Evolutionary conservation across 2,113 vertebrate genomes (phyloP), one percentile per base, ranked within the genome.

Genomic region (Maccullochella peelii): DNA sequence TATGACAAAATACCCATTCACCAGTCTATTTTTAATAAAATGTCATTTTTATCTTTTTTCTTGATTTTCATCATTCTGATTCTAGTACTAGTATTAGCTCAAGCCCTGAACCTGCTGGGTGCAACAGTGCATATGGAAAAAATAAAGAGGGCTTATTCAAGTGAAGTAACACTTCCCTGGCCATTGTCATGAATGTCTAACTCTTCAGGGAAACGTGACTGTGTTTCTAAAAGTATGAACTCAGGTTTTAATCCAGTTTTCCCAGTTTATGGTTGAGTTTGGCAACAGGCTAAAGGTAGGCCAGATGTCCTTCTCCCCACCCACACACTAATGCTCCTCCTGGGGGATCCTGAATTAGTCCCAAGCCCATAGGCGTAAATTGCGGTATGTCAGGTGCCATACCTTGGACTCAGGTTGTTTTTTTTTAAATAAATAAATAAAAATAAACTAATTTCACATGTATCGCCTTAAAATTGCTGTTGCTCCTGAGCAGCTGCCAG

Each of bases 41-140:
- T 25, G 16, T 20, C 14, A 8, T 47, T 27, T 67, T 68, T 10
- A 30, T 27, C 18, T 68, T 30, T 38, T 47, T 58, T 61, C 2
- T 9, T 68, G 3, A 15, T 67, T 47, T 57, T 42, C 6, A 27
- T 57, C 50, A n/a, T 47, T 66, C 27, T 30, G 30, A 30, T 33
- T 66, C 1, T 36, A 15, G 25, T 68, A 38, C 44, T 1, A 12
- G 42, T 33, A 77, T 1, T 38, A 47, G 23, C 57, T 59, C 73
- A 57, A 42, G 68, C n/a, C 18, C 23, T 52, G 54, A 74, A 58
- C 38, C 70, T 58, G 33, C 66, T 70, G 82, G 69, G 76, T 25
- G 54, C 59, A 79, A 42, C 47, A 44, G 54, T 18, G 25, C 50
- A 54, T 59, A 71, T 27, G 30, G 33, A 61, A 75, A 73, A n/a